These are phyloP conservation scores for Eulemur albifrons DNA, from an alignment of 2,797 vertebrate species.

Conservation along the genomic window DNA sequence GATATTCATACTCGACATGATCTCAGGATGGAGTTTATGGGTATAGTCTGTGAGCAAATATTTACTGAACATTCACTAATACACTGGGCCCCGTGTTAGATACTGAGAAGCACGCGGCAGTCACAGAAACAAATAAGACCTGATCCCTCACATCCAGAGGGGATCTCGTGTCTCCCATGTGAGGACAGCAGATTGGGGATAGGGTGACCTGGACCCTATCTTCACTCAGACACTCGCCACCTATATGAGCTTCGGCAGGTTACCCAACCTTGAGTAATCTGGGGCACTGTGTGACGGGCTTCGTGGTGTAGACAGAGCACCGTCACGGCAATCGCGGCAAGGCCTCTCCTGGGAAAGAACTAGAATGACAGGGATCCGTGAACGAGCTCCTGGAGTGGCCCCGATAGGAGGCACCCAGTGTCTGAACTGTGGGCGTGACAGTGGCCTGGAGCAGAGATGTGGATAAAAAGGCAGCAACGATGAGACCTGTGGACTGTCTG, in stretches of 20 bases:
- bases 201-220: rapidly evolving
- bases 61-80: not conserved
- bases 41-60: not conserved
- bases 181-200: not conserved
- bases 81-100: not conserved
- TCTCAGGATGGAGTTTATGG: not conserved
- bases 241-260: not conserved
- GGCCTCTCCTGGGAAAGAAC: too few species aligned
- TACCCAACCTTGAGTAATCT: not conserved
- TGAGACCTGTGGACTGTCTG: not conserved
- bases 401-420: rapidly evolving
- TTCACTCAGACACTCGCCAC: not conserved
- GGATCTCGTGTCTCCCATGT: not conserved
- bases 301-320: not conserved
- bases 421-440: not conserved
- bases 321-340: not conserved
- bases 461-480: not conserved
- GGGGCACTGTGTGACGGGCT: not conserved
- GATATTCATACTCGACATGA: not conserved
- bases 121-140: not conserved
- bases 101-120: not conserved
- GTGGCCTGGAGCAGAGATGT: rapidly evolving
- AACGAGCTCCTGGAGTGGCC: not conserved
- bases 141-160: not conserved
- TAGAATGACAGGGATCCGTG: not conserved